These are phyloP conservation scores for Dione juno DNA, from an alignment of 2,888 invertebrate species.

Conservation along the genomic window DNA sequence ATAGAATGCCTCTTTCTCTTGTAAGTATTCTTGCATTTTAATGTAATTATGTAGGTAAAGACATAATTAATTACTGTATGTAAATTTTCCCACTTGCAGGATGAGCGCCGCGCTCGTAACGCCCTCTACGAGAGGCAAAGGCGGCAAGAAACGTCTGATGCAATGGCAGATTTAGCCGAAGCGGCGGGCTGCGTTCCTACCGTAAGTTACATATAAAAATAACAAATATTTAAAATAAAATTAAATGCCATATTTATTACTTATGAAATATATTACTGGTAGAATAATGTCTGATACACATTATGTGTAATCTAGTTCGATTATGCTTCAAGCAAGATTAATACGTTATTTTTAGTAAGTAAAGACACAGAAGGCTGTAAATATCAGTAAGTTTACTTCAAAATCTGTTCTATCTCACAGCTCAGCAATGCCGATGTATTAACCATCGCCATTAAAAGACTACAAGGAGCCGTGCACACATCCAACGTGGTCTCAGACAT, in stretches of 20 bases:
- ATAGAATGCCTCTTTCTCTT: slow-evolving; percentile 54
- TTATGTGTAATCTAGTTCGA: not conserved
- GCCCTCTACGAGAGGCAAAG: slow-evolving; percentile 61
- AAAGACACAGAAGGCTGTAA: too few relatives aligned
- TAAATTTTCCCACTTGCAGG: slow-evolving; percentile 46
- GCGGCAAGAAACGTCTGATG: slow-evolving; percentile 55
- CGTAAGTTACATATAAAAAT: not conserved
- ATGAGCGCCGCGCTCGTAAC: slow-evolving; percentile 60
- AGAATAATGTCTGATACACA: too few relatives aligned
- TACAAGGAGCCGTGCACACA: slow-evolving; percentile 48
- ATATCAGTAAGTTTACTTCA: not conserved
- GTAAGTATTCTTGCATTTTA: slow-evolving; percentile 47
- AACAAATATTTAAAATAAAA: not conserved
- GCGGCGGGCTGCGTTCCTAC: slow-evolving; percentile 49
- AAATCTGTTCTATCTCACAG: slow-evolving; percentile 26
- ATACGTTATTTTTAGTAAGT: too few relatives aligned
- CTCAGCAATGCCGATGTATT: slow-evolving; percentile 48
- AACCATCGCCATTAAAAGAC: slow-evolving; percentile 52
- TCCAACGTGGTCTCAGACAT: slow-evolving; percentile 49
- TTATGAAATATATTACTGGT: too few relatives aligned
- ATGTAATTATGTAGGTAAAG: not conserved
- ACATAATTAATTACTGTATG: not conserved
- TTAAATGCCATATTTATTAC: not conserved
- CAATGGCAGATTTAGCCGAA: slow-evolving; percentile 52
- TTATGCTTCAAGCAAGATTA: not conserved